Base-by-base conservation (phyloP, 2,888 invertebrate species). In the Brachylomia viminalis region DNA sequence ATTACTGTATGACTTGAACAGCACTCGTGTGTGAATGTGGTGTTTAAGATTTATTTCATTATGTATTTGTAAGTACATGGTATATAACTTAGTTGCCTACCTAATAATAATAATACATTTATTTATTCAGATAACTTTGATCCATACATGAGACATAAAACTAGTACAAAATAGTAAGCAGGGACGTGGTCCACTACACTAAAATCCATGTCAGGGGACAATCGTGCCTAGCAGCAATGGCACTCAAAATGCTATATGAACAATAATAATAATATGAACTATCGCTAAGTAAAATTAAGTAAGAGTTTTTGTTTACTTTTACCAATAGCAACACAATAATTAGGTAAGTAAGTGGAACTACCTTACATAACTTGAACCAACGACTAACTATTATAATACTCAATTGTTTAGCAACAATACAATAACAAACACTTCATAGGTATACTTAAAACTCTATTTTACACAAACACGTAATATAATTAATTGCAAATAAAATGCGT, bases 401-500 rank as follows among this genome's bases (percentile, higher is more conserved):
- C 33, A 47, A 72, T 74, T 58, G 77, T 80, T 61, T 79, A 79
- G 54, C 67, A 74, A 38, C 2, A n/a, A n/a, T n/a, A 38, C 7
- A 86, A 79, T 58, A 82, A 80, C 61, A 59, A 78, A 78, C 54
- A 80, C 47, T 75, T 79, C 20, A 61, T 75, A n/a, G n/a, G n/a
- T n/a, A 23, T 15, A 47, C 52, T 75, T 45, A 73, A 72, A 58
- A 73, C 62, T 83, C 72, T 72, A 80, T 73, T 75, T 79, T 54
- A 75, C 38, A 75, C 59, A 71, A 58, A 80, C 58, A 88, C 68
- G 84, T 82, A 84, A 83, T 75, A 76, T 78, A 88, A 88, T 83
- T 80, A 86, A 65, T 67, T 70, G 66, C 76, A 75, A 86, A 86
- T 84, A 79, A 88, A 86, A 79, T 68, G 79, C 75, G 80, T 82